Base-by-base conservation (phyloP, 2,888 invertebrate species). In the Spilosoma lubricipeda region DNA sequence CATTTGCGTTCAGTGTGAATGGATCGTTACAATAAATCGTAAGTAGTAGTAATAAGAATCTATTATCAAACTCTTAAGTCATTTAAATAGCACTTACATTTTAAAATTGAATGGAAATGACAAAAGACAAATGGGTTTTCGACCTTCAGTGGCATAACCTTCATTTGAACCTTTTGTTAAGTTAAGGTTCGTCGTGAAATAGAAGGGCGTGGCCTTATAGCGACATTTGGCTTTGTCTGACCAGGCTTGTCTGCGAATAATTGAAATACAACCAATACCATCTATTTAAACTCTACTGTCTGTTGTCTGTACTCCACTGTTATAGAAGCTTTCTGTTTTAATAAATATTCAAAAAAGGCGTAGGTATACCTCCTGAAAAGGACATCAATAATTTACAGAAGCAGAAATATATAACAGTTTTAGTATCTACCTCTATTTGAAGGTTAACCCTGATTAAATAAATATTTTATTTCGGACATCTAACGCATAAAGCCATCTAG, bases 101-200 rank as follows among this genome's bases (percentile, higher is more conserved):
- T 80, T 77, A 76, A 82, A 81, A 79, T 76, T 76, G 42, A 73
- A 78, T 76, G 66, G 71, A 77, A 76, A 77, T 77, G 70, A 73
- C 75, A 73, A 77, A 70, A 77, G 72, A 81, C 67, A 80, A 82
- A 82, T 79, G 63, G 70, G 72, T 70, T 52, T 45, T 20, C 66
- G 78, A 80, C 84, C 81, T 85, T 73, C 73, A 27, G 4, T 59
- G 73, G 27, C n/a, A 71, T 79, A 79, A 75, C 78, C 77, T 83
- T 80, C 73, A 77, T 77, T 74, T 72, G 69, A 76, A 78, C 66
- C 77, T 77, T 76, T 85, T 85, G 85, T 83, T 74, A 69, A 72
- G 74, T 74, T 69, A 30, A 74, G 79, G 45, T 59, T 67, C 56
- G 63, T 48, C 66, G 69, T 45, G 70, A 76, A 71, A 74, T 77